These are phyloP conservation scores for Grammomys dolichurus DNA, from an alignment of 2,113 vertebrate species.

Conservation along the genomic window DNA sequence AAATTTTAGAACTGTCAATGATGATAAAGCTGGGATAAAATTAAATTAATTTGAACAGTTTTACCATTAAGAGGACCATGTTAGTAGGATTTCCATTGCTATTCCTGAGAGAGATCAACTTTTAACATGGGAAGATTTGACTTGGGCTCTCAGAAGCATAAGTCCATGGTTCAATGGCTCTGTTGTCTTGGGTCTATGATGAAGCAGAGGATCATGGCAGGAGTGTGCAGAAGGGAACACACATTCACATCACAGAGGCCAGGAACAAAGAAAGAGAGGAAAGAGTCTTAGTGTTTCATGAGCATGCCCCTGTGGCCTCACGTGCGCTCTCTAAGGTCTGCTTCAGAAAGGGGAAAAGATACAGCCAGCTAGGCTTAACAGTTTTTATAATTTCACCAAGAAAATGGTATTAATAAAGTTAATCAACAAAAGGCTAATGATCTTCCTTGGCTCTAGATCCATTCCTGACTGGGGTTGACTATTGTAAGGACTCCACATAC, in stretches of 20 bases:
- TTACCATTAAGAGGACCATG: neutral
- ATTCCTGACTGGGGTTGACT: neutral
- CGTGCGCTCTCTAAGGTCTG: too few relatives aligned
- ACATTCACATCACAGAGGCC: too few relatives aligned
- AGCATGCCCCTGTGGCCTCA: neutral
- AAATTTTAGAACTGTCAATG: slow-evolving; percentile 15
- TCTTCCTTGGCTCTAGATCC: neutral
- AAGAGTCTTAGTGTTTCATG: neutral
- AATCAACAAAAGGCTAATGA: neutral
- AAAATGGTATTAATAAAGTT: neutral
- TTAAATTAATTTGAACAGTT: neutral
- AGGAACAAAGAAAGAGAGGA: neutral
- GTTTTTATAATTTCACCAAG: neutral
- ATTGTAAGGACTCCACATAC: neutral
- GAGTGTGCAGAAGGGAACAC: neutral
- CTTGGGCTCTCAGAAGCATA: neutral
- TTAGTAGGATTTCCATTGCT: neutral
- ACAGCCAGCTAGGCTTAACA: neutral
- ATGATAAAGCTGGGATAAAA: slow-evolving; percentile 33
- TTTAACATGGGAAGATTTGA: neutral
- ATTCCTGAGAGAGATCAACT: neutral
- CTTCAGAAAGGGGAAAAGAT: neutral
- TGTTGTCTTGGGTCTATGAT: neutral
- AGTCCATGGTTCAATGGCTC: neutral
- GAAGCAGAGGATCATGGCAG: neutral